Evolutionary conservation across 2,113 vertebrate species (phyloP).

Genomic region (Esox niger): DNA sequence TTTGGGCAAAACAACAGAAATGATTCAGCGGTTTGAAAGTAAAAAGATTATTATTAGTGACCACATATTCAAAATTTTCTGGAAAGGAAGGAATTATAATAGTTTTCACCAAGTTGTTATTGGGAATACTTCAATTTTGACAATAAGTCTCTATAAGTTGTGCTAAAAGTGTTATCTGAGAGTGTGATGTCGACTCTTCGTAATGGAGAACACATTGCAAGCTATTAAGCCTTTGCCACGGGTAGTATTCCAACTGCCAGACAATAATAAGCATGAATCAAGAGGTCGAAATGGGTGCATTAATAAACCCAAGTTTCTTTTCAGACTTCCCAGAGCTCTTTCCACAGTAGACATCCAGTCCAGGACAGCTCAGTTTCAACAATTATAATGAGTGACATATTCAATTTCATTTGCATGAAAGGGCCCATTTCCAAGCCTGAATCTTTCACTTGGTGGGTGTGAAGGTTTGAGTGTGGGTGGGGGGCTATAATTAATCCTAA

Average conservation of each 20-base stretch:
- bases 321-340: conserved; percentile 50
- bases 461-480: conserved; percentile 35
- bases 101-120: too few relatives aligned
- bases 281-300: conserved; percentile 48
- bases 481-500: conserved; percentile 72
- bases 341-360: conserved; percentile 44
- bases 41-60: too few relatives aligned
- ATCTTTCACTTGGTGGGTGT: conserved; percentile 65
- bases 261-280: conserved; percentile 59
- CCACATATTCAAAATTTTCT: too few relatives aligned
- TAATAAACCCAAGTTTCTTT: conserved; percentile 57
- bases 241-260: conserved; percentile 57
- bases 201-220: conserved; percentile 51
- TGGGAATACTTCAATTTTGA: too few relatives aligned
- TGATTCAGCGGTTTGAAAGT: too few relatives aligned
- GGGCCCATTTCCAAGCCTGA: conserved; percentile 64
- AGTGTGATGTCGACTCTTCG: conserved; percentile 27
- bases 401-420: conserved; percentile 76
- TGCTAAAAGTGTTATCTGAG: conserved; percentile 25
- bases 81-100: too few relatives aligned
- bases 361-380: conserved; percentile 57
- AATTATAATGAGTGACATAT: conserved; percentile 74
- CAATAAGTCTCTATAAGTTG: too few relatives aligned
- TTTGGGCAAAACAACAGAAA: too few relatives aligned
- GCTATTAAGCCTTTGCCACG: conserved; percentile 39